These are phyloP conservation scores for Drosophila monieri DNA, from an alignment of 2,888 invertebrate genomes.

Conservation along the genomic window DNA sequence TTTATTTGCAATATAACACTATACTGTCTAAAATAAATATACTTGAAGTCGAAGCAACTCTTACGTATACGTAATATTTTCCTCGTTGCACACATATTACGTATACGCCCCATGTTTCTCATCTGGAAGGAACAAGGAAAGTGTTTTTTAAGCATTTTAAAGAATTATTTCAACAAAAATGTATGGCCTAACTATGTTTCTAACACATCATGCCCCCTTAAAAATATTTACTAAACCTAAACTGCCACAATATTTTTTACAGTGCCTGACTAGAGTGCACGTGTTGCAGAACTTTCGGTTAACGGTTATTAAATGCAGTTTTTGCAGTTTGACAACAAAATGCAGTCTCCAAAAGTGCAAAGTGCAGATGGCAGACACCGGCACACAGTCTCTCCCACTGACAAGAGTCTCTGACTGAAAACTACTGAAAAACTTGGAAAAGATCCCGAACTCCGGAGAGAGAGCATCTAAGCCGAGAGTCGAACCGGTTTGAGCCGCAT, in stretches of 20 bases:
- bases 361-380: constrained; percentile 58
- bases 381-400: constrained; percentile 5
- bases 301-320: constrained; percentile 78
- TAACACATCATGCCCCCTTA: too few relatives aligned
- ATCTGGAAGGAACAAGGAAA: too few relatives aligned
- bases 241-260: neutral
- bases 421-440: constrained; percentile 11
- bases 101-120: neutral
- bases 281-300: constrained; percentile 75
- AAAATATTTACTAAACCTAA: too few relatives aligned
- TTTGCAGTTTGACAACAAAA: constrained; percentile 70
- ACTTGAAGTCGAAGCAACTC: too few relatives aligned
- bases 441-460: constrained; percentile 5
- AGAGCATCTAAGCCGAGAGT: constrained; percentile 10
- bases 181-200: too few relatives aligned
- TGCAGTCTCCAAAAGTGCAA: constrained; percentile 66
- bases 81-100: neutral
- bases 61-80: neutral
- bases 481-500: constrained; percentile 44
- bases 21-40: too few relatives aligned
- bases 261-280: constrained; percentile 46
- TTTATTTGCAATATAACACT: too few relatives aligned
- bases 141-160: too few relatives aligned
- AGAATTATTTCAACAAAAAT: too few relatives aligned
- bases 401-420: neutral